These are phyloP conservation scores for Syritta pipiens DNA, from an alignment of 2,888 invertebrate species.

Conservation along the genomic window DNA sequence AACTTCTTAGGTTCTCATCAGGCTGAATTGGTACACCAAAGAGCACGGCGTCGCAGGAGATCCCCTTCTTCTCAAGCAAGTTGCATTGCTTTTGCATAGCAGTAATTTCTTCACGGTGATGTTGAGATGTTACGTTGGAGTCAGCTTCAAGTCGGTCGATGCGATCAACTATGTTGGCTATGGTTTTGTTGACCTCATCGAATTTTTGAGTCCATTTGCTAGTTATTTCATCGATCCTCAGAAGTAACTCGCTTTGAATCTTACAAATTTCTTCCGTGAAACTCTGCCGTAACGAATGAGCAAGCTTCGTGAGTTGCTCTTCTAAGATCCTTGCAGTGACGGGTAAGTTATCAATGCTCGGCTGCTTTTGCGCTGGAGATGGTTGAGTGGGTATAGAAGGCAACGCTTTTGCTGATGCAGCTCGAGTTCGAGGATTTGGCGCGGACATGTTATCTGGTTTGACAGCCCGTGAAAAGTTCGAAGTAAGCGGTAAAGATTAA, in stretches of 20 bases:
- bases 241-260: not conserved
- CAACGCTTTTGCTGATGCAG: too few species aligned
- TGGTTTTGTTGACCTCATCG: not conserved
- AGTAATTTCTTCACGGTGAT: not conserved
- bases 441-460: too few species aligned
- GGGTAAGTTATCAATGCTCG: too few species aligned
- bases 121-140: too few species aligned
- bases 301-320: not conserved
- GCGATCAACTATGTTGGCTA: not conserved
- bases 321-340: too few species aligned
- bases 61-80: not conserved
- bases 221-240: not conserved
- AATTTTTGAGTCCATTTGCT: not conserved
- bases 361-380: too few species aligned
- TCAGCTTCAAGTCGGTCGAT: not conserved
- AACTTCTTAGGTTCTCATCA: not conserved
- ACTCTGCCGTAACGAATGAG: too few species aligned
- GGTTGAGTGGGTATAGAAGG: too few species aligned
- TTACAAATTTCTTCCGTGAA: too few species aligned
- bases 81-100: not conserved
- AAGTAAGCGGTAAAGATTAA: too few species aligned
- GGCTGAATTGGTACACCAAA: conserved; percentile 1
- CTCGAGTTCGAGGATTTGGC: too few species aligned
- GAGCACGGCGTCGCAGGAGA: not conserved
- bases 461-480: too few species aligned